Conservation (phyloP, 2,113 vertebrate genomes). For the Ophiodon elongatus region DNA sequence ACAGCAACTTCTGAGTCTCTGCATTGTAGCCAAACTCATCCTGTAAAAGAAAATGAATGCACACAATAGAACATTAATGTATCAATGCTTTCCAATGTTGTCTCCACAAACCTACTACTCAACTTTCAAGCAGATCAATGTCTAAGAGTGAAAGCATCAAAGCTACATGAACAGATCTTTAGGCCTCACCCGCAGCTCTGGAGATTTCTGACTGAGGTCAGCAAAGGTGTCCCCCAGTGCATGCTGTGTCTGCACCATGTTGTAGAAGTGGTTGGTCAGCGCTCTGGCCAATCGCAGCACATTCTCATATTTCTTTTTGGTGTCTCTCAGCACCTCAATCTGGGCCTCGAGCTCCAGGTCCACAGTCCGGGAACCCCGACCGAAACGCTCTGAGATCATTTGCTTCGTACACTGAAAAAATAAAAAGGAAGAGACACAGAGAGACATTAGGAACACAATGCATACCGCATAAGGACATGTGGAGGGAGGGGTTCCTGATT, state of each 20-base stretch:
- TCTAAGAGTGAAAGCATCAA: background rate
- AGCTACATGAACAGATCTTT: background rate
- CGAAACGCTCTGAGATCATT: slow-evolving; percentile 94
- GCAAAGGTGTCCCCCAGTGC: slow-evolving; percentile 95
- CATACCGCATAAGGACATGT: background rate
- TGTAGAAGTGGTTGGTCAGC: slow-evolving; percentile 95
- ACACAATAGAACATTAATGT: background rate
- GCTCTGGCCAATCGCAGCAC: slow-evolving; percentile 92
- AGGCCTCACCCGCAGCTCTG: slow-evolving; percentile 91
- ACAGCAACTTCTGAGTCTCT: slow-evolving; percentile 96
- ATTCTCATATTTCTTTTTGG: slow-evolving; percentile 94
- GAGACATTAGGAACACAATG: background rate
- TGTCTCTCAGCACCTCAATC: slow-evolving; percentile 95
- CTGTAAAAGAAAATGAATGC: slow-evolving; percentile 71
- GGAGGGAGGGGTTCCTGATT: background rate
- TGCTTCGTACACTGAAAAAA: slow-evolving; percentile 93
- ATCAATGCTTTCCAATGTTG: background rate
- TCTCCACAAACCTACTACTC: background rate
- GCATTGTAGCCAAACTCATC: slow-evolving; percentile 99
- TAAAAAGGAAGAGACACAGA: background rate
- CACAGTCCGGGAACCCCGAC: slow-evolving; percentile 94
- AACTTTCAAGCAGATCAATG: background rate
- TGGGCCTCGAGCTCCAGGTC: slow-evolving; percentile 97
- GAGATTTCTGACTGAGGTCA: slow-evolving; percentile 99
- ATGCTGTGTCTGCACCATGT: slow-evolving; percentile 97